Base-by-base conservation (phyloP, 2,113 vertebrate species). In the Barbus barbus region DNA sequence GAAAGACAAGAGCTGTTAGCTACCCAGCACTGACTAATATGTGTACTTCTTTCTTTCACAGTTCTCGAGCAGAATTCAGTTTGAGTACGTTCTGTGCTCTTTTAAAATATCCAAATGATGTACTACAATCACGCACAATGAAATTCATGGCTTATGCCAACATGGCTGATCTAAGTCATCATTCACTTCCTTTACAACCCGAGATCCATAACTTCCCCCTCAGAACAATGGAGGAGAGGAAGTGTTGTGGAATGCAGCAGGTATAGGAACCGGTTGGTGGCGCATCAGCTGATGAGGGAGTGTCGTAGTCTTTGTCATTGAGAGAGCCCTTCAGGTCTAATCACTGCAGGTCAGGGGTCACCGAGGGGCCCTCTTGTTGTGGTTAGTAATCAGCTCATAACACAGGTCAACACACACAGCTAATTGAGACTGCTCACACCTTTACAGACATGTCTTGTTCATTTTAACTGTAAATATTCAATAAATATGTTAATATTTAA, bases 341-440 rank as follows among this genome's bases (percentile, higher is more conserved):
- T 28, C 56, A 28, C 36, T 78, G 51, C 74, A 2, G 36, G 78
- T 67, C 72, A 69, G 81, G 89, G 93, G 87, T 86, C 84, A 84
- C 76, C 28, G 44, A 61, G 33, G 22, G 82, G 82, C 63, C 48
- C 38, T 71, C 90, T 90, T 92, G 89, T 91, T 90, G 90, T 92
- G 90, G 92, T 92, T 91, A 90, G 90, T 80, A 75, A 92, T 92
- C 92, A 93, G 89, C 46, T 89, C 84, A 81, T 86, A 91, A 91
- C 91, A 89, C 86, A 87, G 91, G 91, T 93, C 90, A 93, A 87
- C 65, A 83, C 88, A 89, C 84, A 91, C 85, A 88, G 84, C 89
- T 91, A 88, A 87, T 80, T 78, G 83, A 82, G 83, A 60, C 86
- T 69, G 74, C 81, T 86, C 84, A 90, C 90, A 91, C 90, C 90